Base-by-base conservation (phyloP, 1,140 invertebrate genomes). In the Aleiodes sp. region DNA sequence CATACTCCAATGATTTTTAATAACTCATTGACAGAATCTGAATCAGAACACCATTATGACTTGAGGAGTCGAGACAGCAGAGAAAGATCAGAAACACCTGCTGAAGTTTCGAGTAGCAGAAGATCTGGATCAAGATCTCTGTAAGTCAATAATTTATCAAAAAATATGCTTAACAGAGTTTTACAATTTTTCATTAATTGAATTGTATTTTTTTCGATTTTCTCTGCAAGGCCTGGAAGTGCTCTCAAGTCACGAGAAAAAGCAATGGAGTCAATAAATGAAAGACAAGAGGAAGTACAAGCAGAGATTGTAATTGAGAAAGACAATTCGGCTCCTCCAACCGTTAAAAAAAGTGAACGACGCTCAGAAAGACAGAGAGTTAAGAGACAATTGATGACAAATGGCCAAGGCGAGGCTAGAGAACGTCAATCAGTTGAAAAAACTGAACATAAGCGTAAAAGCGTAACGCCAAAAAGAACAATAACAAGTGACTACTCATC, bases 401-500 rank as follows among this genome's bases (percentile, higher is more conserved):
- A 85, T 70, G 82, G 84, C 28, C 80, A 83, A 65, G 78, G 26
- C 24, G 81, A 82, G 26, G 65, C 31, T 7, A 79, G 74, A 57
- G 78, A 77, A 31, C 63, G 76, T 33, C 63, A 33, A 19, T 70
- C 7, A 8, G 52, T 65, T 56, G 28, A 63, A 16, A 80, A 74
- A 19, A 64, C 4, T 14, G 71, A 75, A 21, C 35, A 52, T 12
- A 78, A 75, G 28, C 72, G 73, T 28, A 78, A 77, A 59, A 80
- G 73, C 69, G 21, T 71, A 9, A 73, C 75, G 24, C 72, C 74
- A 6, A 75, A 66, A 4, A 78, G 72, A 60, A 71, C 67, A 26
- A 26, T 80, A 14, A 85, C 80, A 1, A 86, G 84, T 70, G 84
- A 86, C 70, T 86, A 85, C 71, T 86, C 79, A 3, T 84, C 82